phyloP scores from a whole-genome alignment of 2,113 vertebrate genomes.

The Halichoeres trimaculatus region DNA sequence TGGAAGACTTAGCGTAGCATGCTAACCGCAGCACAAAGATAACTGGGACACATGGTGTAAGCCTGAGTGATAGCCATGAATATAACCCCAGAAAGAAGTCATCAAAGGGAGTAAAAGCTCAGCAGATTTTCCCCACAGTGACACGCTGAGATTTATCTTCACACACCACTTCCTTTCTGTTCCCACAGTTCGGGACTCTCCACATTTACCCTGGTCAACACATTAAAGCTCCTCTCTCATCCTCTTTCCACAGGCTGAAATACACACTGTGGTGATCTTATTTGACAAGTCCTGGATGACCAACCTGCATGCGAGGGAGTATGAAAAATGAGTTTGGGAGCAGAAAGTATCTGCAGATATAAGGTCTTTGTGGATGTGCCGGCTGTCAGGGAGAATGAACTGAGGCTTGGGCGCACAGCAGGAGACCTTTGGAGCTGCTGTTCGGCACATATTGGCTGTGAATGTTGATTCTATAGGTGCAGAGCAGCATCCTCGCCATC shows the following conservation, averaged over 20 bases:
- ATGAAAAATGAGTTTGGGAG: slow-evolving; percentile 49
- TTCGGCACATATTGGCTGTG: slow-evolving; percentile 9
- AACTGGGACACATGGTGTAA: not conserved
- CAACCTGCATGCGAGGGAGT: slow-evolving; percentile 41
- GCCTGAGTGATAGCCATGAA: slow-evolving; percentile 3
- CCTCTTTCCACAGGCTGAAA: slow-evolving; percentile 51
- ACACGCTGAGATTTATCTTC: slow-evolving; percentile 50
- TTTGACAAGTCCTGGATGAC: slow-evolving; percentile 72
- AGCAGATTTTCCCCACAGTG: slow-evolving; percentile 31
- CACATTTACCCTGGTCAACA: slow-evolving; percentile 55
- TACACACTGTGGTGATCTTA: slow-evolving; percentile 52
- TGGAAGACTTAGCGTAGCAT: slow-evolving; percentile 34
- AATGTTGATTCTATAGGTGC: slow-evolving; percentile 47
- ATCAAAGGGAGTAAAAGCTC: slow-evolving; percentile 46
- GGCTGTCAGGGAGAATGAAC: slow-evolving; percentile 53
- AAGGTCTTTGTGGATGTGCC: slow-evolving; percentile 35
- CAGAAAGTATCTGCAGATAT: slow-evolving; percentile 42
- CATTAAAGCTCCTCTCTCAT: slow-evolving; percentile 55
- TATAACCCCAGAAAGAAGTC: slow-evolving; percentile 39
- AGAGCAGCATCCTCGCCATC: slow-evolving; percentile 21
- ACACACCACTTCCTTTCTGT: slow-evolving; percentile 47
- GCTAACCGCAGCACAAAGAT: slow-evolving; percentile 21
- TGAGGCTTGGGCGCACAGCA: slow-evolving; percentile 8
- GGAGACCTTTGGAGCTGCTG: slow-evolving; percentile 42
- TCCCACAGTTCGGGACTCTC: slow-evolving; percentile 49